Base-by-base conservation (phyloP, 2,888 invertebrate genomes). In the Ornithoptera alexandrae region DNA sequence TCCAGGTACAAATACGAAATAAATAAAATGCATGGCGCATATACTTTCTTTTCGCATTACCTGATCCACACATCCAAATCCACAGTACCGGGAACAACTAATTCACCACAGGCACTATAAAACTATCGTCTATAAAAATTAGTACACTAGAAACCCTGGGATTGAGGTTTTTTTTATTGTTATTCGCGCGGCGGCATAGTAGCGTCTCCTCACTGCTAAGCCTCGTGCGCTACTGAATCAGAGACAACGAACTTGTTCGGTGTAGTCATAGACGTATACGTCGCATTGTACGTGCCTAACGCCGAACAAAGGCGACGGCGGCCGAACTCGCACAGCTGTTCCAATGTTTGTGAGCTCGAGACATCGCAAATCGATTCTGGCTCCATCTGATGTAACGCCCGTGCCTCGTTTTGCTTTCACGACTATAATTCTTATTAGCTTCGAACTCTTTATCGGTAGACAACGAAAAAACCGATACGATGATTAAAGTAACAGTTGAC, bases 301-400 rank as follows among this genome's bases (percentile, higher is more conserved):
- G 73, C 74, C 86, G 89, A 87, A 88, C 88, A 88, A 87, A 88
- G 86, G 75, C 89, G 85, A 83, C 72, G 72, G 62, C 71, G 73
- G 76, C 83, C 86, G 86, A 88, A 78, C 74, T 76, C 71, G 73
- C 80, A 88, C 91, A 92, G 91, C 91, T 92, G 91, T 92, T 91
- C 57, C 85, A 83, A 84, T 90, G 88, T 90, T 90, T 90, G 85
- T 87, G 86, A 85, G 84, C 79, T 77, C 80, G 78, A 84, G 81
- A 81, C 81, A 76, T 79, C 79, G 80, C 79, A 79, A 85, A 89
- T 89, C 89, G 90, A 90, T 88, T 84, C 75, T 80, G 78, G 77
- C 63, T 76, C 78, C 73, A 74, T 74, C 74, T 87, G 84, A 84
- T 80, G 81, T 84, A 85, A 88, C 73, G 62, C 24, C 72, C 71